A percentile compares a stretch with the other conserved stretches of the same genome.
phyloP scores from a whole-genome alignment of 2,888 invertebrate species.

The Ophion costatus region DNA sequence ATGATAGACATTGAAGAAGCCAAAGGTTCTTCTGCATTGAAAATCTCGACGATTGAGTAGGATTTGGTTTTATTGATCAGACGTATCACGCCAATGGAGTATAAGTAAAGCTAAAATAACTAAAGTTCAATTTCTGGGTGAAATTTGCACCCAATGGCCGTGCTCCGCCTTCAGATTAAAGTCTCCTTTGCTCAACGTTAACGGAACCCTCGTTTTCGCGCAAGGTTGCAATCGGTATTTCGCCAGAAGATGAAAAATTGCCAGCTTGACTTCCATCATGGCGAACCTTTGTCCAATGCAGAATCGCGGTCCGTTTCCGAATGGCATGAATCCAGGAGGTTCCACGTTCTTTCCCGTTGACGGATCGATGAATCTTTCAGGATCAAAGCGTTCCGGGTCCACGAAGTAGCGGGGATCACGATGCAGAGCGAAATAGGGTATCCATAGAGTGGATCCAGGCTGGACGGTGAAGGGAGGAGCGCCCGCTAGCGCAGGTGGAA shows the following conservation, averaged over 20 bases:
- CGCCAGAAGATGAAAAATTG: constrained; percentile 72
- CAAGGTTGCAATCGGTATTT: constrained; percentile 69
- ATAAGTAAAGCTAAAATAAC: too few relatives aligned
- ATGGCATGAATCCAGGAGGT: constrained; percentile 78
- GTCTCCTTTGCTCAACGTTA: constrained; percentile 64
- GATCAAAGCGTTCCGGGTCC: constrained; percentile 84
- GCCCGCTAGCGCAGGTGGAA: constrained; percentile 78
- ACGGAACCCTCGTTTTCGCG: constrained; percentile 67
- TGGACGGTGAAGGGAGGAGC: constrained; percentile 69
- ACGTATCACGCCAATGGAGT: too few relatives aligned
- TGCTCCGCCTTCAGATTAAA: constrained; percentile 66
- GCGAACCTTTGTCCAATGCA: constrained; percentile 80
- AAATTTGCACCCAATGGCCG: constrained; percentile 72
- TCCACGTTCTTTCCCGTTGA: constrained; percentile 80
- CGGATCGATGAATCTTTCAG: constrained; percentile 82
- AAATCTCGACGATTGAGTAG: too few relatives aligned
- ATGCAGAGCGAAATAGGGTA: constrained; percentile 82
- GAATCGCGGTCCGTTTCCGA: constrained; percentile 80
- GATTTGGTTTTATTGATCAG: too few relatives aligned
- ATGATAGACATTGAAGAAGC: too few relatives aligned
- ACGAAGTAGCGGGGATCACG: constrained; percentile 82
- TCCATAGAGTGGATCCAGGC: constrained; percentile 77
- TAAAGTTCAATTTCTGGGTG: too few relatives aligned
- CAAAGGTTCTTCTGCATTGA: too few relatives aligned
- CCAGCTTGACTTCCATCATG: constrained; percentile 67